These are phyloP conservation scores for Macaria liturata DNA, from an alignment of 2,888 invertebrate genomes.

Conservation along the genomic window DNA sequence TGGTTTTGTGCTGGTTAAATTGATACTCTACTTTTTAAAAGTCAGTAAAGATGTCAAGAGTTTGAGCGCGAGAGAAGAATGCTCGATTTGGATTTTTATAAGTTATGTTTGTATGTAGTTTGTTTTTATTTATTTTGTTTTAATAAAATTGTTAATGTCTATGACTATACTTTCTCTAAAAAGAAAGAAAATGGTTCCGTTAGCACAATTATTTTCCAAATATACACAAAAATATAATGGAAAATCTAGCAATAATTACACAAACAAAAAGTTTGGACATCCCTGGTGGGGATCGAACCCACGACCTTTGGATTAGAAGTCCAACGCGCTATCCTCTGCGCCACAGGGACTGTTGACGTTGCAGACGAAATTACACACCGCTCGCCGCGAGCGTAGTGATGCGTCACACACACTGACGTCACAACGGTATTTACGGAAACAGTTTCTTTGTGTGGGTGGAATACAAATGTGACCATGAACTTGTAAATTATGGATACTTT, in stretches of 20 bases:
- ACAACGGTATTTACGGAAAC: conserved; percentile 14
- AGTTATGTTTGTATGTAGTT: too few species aligned
- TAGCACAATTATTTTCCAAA: too few species aligned
- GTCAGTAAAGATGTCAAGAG: too few species aligned
- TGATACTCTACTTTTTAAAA: too few species aligned
- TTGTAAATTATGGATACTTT: conserved; percentile 17
- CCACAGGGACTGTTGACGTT: conserved; percentile 85
- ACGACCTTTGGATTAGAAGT: conserved; percentile 95
- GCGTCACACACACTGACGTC: conserved; percentile 36
- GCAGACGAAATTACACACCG: conserved; percentile 44
- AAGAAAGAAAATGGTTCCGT: too few species aligned
- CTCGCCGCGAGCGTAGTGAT: conserved; percentile 1
- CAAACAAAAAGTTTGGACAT: conserved; percentile 53
- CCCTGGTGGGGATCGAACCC: conserved; percentile 93
- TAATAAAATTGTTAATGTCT: too few species aligned
- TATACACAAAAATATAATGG: too few species aligned
- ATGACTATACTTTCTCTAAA: too few species aligned
- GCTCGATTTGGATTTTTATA: too few species aligned
- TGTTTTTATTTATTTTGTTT: too few species aligned
- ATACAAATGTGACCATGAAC: conserved; percentile 20
- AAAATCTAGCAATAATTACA: conserved; percentile 15
- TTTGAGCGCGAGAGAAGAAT: too few species aligned
- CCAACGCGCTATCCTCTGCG: conserved; percentile 94
- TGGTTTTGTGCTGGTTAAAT: too few species aligned
- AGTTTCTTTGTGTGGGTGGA: conserved; percentile 19